Conservation (phyloP, 2,797 vertebrate species). For the Anniella stebbinsi region DNA sequence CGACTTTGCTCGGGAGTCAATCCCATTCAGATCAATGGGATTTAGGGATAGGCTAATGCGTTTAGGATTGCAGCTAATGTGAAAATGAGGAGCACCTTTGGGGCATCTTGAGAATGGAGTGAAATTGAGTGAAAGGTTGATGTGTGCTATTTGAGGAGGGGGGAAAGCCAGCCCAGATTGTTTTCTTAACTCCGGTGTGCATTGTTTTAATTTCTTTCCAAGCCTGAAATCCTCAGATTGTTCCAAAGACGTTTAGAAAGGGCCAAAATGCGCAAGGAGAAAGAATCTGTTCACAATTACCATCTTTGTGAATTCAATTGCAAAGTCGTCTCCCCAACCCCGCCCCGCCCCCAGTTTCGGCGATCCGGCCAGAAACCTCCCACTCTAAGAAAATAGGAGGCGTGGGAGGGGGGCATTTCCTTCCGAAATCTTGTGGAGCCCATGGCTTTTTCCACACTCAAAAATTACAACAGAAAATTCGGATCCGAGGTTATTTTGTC, state of each 20-base stretch:
- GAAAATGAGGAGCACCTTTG: slow-evolving; percentile 13
- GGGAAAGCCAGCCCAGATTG: not conserved
- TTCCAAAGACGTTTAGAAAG: not conserved
- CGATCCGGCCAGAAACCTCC: not conserved
- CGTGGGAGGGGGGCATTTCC: no score
- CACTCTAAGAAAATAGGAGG: not conserved
- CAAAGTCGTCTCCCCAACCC: not conserved
- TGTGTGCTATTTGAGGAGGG: not conserved
- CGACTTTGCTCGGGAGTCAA: not conserved
- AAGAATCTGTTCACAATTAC: not conserved
- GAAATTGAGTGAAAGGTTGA: slow-evolving; percentile 8
- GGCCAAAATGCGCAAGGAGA: fast-evolving
- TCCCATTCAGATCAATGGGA: not conserved
- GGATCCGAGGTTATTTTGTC: not conserved
- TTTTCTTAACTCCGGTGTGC: not conserved
- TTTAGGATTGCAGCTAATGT: not conserved
- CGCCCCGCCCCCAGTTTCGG: no score
- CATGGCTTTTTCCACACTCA: no score
- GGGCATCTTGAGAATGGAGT: slow-evolving; percentile 7
- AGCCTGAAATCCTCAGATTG: not conserved
- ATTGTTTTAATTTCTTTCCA: not conserved
- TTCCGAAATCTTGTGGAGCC: no score
- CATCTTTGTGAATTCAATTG: not conserved
- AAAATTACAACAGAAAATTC: not conserved
- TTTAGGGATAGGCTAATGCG: not conserved